Percentiles rank a stretch among this genome's conserved stretches.
These are phyloP conservation scores for Rhinogobius similis DNA, from an alignment of 2,113 vertebrate genomes.

Conservation along the genomic window DNA sequence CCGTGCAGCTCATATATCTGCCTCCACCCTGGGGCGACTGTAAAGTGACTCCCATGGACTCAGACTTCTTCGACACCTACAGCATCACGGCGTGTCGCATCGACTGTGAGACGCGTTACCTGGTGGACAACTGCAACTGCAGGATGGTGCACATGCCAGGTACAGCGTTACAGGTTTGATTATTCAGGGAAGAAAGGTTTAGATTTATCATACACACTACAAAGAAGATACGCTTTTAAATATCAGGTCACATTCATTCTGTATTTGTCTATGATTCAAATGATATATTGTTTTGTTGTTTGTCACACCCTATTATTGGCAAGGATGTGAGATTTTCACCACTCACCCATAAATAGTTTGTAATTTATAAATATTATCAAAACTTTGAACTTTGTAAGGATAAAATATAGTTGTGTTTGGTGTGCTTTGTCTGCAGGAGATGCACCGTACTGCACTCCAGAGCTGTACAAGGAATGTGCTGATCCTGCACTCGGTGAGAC, in stretches of 20 bases:
- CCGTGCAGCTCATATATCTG: slow-evolving; percentile 89
- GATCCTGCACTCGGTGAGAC: slow-evolving; percentile 93
- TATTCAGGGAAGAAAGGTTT: background rate
- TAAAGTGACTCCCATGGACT: slow-evolving; percentile 87
- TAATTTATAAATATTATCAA: background rate
- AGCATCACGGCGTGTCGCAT: slow-evolving; percentile 97
- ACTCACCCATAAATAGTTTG: too few relatives aligned
- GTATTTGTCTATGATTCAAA: background rate
- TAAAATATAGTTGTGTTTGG: slow-evolving; percentile 2
- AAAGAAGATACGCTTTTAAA: background rate
- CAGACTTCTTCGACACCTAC: slow-evolving; percentile 94
- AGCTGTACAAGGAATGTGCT: slow-evolving; percentile 97
- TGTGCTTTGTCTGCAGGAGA: slow-evolving; percentile 80
- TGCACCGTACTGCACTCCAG: slow-evolving; percentile 94
- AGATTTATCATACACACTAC: background rate
- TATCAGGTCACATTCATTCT: too few relatives aligned
- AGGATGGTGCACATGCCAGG: slow-evolving; percentile 99
- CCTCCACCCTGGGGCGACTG: slow-evolving; percentile 97
- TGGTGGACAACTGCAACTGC: slow-evolving; percentile 99
- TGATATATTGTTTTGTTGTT: background rate
- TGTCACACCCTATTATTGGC: too few relatives aligned
- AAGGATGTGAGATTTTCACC: too few relatives aligned
- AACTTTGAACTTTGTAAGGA: slow-evolving; percentile 3
- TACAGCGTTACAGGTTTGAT: slow-evolving; percentile 49
- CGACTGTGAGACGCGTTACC: slow-evolving; percentile 96